Conservation (phyloP, 2,888 invertebrate species). For the Sarcophaga subvicina region DNA sequence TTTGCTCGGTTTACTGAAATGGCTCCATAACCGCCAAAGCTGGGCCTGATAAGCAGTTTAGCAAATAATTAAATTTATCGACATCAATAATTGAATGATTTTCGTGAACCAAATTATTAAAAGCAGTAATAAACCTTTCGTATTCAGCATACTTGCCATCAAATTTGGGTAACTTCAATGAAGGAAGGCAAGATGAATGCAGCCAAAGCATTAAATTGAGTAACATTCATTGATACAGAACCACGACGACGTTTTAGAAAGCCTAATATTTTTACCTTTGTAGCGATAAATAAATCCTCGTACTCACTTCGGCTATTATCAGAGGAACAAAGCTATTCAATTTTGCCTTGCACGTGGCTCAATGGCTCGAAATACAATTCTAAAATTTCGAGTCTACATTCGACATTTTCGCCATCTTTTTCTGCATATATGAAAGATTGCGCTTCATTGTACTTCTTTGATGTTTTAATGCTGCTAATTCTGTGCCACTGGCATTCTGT, state of each 20-base stretch:
- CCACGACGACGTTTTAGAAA: constrained; percentile 13
- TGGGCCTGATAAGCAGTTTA: constrained; percentile 33
- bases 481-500: not conserved
- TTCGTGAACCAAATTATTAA: constrained; percentile 36
- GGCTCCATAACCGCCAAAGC: constrained; percentile 38
- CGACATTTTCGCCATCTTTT: constrained; percentile 27
- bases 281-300: constrained; percentile 20
- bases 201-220: constrained; percentile 2
- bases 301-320: constrained; percentile 38
- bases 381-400: constrained; percentile 53
- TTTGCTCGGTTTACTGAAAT: constrained; percentile 38
- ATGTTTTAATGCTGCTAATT: not conserved
- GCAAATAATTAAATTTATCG: constrained; percentile 44
- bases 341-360: constrained; percentile 48
- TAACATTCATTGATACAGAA: constrained; percentile 3
- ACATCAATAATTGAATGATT: constrained; percentile 11
- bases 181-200: constrained; percentile 12
- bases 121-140: constrained; percentile 30
- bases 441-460: not conserved
- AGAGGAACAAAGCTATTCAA: constrained; percentile 37
- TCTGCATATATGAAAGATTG: constrained; percentile 19
- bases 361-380: constrained; percentile 57
- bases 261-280: constrained; percentile 30
- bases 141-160: constrained; percentile 47
- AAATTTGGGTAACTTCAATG: constrained; percentile 28